phyloP scores from a whole-genome alignment of 2,113 vertebrate genomes.

The Corydoras maculifer region DNA sequence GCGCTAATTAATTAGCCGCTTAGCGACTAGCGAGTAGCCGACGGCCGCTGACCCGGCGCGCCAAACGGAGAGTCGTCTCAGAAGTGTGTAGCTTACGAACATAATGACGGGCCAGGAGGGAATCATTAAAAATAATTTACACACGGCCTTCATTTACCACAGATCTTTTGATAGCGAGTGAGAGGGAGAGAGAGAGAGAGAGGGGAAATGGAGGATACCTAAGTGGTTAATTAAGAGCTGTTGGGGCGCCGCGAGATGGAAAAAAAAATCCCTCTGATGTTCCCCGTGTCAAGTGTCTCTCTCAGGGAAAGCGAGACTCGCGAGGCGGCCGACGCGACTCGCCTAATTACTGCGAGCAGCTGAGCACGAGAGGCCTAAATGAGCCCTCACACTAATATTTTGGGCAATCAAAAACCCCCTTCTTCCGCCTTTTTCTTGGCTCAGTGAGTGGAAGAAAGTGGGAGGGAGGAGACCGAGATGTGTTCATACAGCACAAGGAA shows the following conservation, averaged over 20 bases:
- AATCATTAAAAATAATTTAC: slow-evolving; percentile 99
- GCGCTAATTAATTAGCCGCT: slow-evolving; percentile 99
- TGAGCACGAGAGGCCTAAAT: slow-evolving; percentile 63
- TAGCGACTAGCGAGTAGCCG: slow-evolving; percentile 92
- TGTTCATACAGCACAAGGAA: too few species aligned
- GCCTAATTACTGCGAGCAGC: slow-evolving; percentile 95
- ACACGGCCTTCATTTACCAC: slow-evolving; percentile 99
- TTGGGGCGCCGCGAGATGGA: slow-evolving; percentile 76
- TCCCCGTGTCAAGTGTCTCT: slow-evolving; percentile 98
- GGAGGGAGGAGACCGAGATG: slow-evolving; percentile 30
- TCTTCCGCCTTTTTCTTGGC: slow-evolving; percentile 48
- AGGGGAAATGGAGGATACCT: slow-evolving; percentile 78
- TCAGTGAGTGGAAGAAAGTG: slow-evolving; percentile 24
- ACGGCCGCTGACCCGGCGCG: slow-evolving; percentile 88
- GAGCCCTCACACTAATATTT: slow-evolving; percentile 50
- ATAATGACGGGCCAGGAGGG: slow-evolving; percentile 99
- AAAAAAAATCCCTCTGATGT: slow-evolving; percentile 99
- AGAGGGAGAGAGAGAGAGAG: slow-evolving; percentile 36
- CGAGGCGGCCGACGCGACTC: slow-evolving; percentile 83
- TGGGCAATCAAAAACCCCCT: slow-evolving; percentile 50
- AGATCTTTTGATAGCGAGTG: slow-evolving; percentile 96
- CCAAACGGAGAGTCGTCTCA: slow-evolving; percentile 87
- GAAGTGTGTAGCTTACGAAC: slow-evolving; percentile 98
- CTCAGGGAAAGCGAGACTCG: slow-evolving; percentile 75
- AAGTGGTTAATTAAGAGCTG: slow-evolving; percentile 99